Percentiles rank a stretch among this genome's conserved stretches.
Evolutionary conservation across 2,888 invertebrate species (phyloP).

Genomic region (Pristionchus mayeri): DNA sequence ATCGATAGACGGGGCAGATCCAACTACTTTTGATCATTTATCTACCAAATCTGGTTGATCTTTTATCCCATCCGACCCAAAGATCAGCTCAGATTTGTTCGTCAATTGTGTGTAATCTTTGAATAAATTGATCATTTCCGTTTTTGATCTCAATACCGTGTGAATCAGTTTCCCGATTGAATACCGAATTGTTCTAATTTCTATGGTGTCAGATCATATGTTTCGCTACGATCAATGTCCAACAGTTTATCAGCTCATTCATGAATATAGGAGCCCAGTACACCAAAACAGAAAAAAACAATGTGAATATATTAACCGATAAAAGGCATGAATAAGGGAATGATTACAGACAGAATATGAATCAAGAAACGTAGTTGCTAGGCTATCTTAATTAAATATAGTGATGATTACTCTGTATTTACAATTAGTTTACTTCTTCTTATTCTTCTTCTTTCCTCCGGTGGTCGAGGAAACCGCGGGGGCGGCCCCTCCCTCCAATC

Average conservation of each 20-base stretch:
- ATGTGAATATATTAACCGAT: too few relatives aligned
- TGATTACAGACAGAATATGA: neutral
- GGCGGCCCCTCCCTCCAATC: neutral
- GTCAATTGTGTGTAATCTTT: constrained; percentile 36
- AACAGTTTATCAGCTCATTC: too few relatives aligned
- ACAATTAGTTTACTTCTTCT: constrained; percentile 37
- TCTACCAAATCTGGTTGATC: neutral
- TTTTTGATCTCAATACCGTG: neutral
- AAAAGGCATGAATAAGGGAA: too few relatives aligned
- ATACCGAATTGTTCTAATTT: too few relatives aligned
- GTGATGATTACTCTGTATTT: neutral
- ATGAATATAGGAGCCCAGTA: too few relatives aligned
- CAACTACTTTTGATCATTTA: neutral
- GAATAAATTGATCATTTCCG: constrained; percentile 38
- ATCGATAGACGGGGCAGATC: constrained; percentile 15
- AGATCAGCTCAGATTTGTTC: constrained; percentile 38
- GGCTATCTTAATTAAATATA: neutral
- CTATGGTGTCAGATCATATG: too few relatives aligned
- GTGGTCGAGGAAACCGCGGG: neutral
- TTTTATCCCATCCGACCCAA: constrained; percentile 13
- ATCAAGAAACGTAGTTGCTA: neutral
- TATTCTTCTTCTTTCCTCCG: constrained; percentile 38
- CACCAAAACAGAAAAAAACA: constrained; percentile 6
- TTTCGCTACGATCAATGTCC: too few relatives aligned
- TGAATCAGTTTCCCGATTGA: too few relatives aligned